Conservation (phyloP, 2,797 vertebrate genomes). For the Tokudaia tokunoshimensis region DNA sequence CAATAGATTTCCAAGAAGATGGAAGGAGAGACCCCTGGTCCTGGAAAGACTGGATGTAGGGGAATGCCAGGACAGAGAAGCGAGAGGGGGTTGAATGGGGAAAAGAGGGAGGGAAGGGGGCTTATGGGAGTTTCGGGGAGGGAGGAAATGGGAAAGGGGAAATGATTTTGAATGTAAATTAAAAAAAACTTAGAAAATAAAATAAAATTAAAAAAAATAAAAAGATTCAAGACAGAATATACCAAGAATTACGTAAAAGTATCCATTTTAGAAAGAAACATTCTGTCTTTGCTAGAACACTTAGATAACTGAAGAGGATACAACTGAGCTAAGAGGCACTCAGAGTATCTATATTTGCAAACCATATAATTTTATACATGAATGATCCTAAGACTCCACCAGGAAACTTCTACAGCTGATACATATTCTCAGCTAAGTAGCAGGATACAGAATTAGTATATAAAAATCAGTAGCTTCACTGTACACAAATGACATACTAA, state of each 20-base stretch:
- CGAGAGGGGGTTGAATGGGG: no score
- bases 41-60: no score
- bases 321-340: not conserved
- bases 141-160: no score
- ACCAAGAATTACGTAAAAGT: not conserved
- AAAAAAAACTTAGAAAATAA: no score
- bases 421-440: not conserved
- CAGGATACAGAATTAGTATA: not conserved
- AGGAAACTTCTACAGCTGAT: not conserved
- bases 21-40: no score
- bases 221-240: not conserved
- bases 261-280: not conserved
- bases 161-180: no score
- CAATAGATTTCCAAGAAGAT: no score
- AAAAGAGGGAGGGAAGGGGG: no score
- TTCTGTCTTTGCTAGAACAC: not conserved
- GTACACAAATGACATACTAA: not conserved
- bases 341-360: not conserved
- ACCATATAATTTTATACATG: not conserved
- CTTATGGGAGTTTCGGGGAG: no score
- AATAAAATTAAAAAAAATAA: not conserved
- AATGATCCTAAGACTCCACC: not conserved
- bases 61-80: no score
- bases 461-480: not conserved
- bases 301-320: not conserved